Conservation (phyloP, 2,113 vertebrate species). For the Callithrix jacchus region DNA sequence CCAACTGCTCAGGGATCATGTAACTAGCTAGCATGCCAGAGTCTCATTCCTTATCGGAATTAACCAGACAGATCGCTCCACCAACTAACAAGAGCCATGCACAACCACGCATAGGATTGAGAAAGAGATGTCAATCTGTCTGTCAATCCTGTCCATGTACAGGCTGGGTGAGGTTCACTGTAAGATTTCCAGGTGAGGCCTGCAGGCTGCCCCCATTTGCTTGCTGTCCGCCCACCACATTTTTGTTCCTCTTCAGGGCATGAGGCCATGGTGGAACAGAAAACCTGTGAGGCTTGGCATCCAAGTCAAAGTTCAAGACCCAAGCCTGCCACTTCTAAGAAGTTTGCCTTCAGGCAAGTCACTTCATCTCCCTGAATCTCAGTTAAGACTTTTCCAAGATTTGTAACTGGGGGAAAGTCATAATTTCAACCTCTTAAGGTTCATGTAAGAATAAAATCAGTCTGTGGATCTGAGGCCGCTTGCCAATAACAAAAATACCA, state of each 20-base stretch:
- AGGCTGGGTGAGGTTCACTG: too few species aligned
- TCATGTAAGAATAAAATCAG: not conserved
- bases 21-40: too few species aligned
- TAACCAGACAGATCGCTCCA: too few species aligned
- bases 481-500: not conserved
- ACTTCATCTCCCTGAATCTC: not conserved
- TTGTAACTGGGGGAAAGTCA: not conserved
- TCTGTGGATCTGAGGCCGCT: not conserved
- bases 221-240: fast-evolving
- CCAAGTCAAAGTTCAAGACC: not conserved
- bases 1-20: too few species aligned
- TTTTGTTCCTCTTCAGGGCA: not conserved
- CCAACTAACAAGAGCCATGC: too few species aligned
- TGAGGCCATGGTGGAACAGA: not conserved
- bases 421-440: not conserved
- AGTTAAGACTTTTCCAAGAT: not conserved
- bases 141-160: too few species aligned
- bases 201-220: not conserved
- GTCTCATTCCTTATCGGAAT: too few species aligned
- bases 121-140: too few species aligned
- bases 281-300: not conserved
- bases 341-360: not conserved
- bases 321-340: not conserved
- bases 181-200: not conserved
- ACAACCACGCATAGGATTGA: too few species aligned